These are phyloP conservation scores for Oceanodroma tethys DNA, from an alignment of 2,113 vertebrate species.

Conservation along the genomic window DNA sequence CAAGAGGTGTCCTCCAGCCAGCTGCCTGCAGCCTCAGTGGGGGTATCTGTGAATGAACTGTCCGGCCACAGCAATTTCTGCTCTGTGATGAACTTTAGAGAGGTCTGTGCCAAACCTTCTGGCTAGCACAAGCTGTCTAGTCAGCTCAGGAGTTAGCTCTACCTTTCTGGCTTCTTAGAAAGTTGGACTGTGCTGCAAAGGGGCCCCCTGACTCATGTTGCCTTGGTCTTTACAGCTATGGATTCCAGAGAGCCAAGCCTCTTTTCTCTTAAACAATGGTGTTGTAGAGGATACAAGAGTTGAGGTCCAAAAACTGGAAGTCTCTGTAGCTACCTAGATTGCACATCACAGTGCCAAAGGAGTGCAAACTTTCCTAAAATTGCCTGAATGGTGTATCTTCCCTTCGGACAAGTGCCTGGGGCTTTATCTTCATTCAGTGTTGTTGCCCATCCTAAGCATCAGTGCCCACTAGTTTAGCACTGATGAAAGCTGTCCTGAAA, in stretches of 20 bases:
- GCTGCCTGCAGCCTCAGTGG: not conserved
- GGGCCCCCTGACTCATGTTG: not conserved
- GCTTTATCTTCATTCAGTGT: not conserved
- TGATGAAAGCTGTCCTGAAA: not conserved
- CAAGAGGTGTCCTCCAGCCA: slow-evolving; percentile 13
- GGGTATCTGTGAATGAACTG: slow-evolving; percentile 2
- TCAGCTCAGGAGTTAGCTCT: not conserved
- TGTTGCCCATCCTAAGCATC: not conserved
- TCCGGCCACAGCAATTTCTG: not conserved
- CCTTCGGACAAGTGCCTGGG: not conserved
- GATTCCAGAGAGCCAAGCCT: not conserved
- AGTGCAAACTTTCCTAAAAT: not conserved
- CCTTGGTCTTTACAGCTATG: not conserved
- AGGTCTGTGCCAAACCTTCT: not conserved
- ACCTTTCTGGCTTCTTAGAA: not conserved
- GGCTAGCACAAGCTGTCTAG: not conserved
- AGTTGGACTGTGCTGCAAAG: not conserved
- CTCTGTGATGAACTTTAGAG: slow-evolving; percentile 9
- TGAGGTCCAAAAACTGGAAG: not conserved
- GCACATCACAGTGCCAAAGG: not conserved
- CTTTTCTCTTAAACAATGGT: not conserved
- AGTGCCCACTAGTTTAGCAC: not conserved
- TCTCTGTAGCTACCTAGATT: not conserved
- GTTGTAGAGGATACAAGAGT: not conserved
- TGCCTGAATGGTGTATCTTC: not conserved